Evolutionary conservation across 2,113 vertebrate genomes (phyloP).

Genomic region (Uria lomvia): DNA sequence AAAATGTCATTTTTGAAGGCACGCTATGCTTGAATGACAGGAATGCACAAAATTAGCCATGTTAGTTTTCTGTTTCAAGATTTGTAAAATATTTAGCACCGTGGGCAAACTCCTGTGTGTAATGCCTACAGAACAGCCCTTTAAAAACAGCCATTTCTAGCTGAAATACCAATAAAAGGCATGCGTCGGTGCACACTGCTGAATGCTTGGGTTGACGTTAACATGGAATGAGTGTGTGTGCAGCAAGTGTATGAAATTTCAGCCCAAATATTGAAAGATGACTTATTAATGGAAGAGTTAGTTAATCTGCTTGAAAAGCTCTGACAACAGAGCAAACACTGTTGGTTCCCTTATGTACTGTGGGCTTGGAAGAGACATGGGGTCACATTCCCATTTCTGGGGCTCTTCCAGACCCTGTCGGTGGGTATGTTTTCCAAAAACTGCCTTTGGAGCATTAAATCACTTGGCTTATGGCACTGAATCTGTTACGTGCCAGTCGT

Average conservation of each 20-base stretch:
- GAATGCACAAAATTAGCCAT: not conserved
- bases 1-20: not conserved
- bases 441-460: not conserved
- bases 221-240: not conserved
- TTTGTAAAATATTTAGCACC: constrained; percentile 16
- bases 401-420: not conserved
- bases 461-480: not conserved
- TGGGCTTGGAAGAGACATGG: not conserved
- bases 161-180: not conserved
- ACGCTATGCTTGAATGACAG: not conserved
- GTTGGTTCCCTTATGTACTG: not conserved
- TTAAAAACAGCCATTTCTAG: not conserved
- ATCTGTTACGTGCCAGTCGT: not conserved
- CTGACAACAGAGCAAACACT: not conserved
- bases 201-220: not conserved
- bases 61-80: not conserved
- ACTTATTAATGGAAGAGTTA: not conserved
- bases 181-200: not conserved
- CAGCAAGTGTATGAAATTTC: not conserved
- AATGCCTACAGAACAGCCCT: not conserved
- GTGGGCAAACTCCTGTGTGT: not conserved
- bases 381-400: not conserved
- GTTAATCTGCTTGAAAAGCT: not conserved
- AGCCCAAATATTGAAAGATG: not conserved
- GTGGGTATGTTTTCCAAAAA: not conserved